Percentiles rank a stretch among this genome's conserved stretches.
phyloP scores from a whole-genome alignment of 1,140 invertebrate species.

The Chironomus striatipennis region DNA sequence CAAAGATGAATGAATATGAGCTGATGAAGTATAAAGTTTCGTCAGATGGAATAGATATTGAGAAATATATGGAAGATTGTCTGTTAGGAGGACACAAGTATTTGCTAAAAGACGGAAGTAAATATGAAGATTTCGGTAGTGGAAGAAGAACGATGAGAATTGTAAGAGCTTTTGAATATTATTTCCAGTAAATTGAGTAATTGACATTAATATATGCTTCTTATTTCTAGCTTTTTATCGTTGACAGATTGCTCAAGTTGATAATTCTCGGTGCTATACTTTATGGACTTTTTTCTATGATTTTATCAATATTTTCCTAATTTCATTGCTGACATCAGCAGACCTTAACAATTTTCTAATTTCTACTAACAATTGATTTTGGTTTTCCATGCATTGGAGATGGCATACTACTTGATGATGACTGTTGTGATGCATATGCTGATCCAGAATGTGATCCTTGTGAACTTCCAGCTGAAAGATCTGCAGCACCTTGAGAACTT shows the following conservation, averaged over 20 bases:
- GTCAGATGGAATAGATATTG: constrained; percentile 58
- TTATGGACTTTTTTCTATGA: neutral
- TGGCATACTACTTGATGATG: neutral
- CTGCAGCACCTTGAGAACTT: constrained; percentile 32
- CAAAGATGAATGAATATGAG: constrained; percentile 54
- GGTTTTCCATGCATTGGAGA: neutral
- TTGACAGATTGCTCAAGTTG: neutral
- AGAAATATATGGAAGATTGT: constrained; percentile 64
- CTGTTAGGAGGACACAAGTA: constrained; percentile 62
- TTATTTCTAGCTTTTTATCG: neutral
- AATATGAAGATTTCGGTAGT: neutral
- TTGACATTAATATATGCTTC: too few relatives aligned
- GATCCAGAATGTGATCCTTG: neutral
- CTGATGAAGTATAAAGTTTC: constrained; percentile 56
- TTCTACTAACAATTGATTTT: neutral
- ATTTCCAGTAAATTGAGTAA: too few relatives aligned
- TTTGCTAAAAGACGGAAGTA: constrained; percentile 64
- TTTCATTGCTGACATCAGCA: too few relatives aligned
- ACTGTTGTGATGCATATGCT: neutral
- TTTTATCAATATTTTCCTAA: too few relatives aligned
- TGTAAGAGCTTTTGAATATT: neutral
- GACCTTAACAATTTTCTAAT: too few relatives aligned
- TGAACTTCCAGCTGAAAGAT: constrained; percentile 21
- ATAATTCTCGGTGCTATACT: neutral
- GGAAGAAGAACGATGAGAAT: neutral